Evolutionary conservation across 1,140 invertebrate genomes (phyloP).

Genomic region (Lordiphosa collinella): DNA sequence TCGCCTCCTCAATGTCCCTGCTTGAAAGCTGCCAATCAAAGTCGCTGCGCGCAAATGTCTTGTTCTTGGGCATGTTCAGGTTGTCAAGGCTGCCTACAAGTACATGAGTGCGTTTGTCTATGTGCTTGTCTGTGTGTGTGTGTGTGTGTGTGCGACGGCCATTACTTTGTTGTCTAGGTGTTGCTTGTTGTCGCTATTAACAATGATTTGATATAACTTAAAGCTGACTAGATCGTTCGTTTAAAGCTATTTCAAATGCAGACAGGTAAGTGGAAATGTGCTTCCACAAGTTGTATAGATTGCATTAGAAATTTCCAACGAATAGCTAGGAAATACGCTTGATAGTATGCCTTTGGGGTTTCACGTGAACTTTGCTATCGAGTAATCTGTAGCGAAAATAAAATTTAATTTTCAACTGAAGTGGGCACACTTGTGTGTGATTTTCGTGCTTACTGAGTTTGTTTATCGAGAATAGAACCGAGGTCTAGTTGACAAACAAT

Average conservation of each 20-base stretch:
- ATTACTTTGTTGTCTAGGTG: conserved; percentile 73
- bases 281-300: too few relatives aligned
- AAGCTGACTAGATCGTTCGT: conserved; percentile 24
- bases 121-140: conserved; percentile 9
- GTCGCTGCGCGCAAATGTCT: conserved; percentile 62
- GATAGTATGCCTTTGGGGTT: too few relatives aligned
- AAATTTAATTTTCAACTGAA: too few relatives aligned
- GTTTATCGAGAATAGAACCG: too few relatives aligned
- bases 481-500: too few relatives aligned
- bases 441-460: too few relatives aligned
- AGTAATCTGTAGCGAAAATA: too few relatives aligned
- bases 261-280: neutral
- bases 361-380: too few relatives aligned
- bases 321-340: too few relatives aligned
- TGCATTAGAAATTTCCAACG: too few relatives aligned
- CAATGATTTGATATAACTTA: conserved; percentile 59
- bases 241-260: conserved; percentile 1
- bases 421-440: too few relatives aligned
- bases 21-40: conserved; percentile 64
- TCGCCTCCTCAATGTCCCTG: neutral
- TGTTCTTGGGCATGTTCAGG: conserved; percentile 67
- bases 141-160: conserved; percentile 39
- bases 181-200: conserved; percentile 59
- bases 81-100: conserved; percentile 57
- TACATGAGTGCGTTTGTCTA: conserved; percentile 34